These are phyloP conservation scores for Agonopterix subpropinquella DNA, from an alignment of 2,888 invertebrate genomes.

Conservation along the genomic window DNA sequence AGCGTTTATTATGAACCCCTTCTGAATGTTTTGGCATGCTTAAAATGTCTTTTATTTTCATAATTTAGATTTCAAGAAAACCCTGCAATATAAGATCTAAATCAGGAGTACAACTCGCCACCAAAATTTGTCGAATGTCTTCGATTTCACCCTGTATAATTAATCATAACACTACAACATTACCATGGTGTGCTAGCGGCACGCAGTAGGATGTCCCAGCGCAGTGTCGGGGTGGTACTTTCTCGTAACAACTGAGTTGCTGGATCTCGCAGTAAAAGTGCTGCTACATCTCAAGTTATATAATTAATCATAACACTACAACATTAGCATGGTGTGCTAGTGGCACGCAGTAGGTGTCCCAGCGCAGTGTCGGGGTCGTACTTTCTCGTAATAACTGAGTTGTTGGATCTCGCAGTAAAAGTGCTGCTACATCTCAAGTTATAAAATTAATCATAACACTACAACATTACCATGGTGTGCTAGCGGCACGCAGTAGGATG, in stretches of 20 bases:
- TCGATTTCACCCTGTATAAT: too few species aligned
- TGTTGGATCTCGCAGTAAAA: constrained; percentile 70
- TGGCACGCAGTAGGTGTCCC: constrained; percentile 68
- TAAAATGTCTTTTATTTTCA: too few species aligned
- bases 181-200: constrained; percentile 84
- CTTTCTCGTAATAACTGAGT: constrained; percentile 66
- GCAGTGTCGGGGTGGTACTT: constrained; percentile 66
- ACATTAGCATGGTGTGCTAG: constrained; percentile 84
- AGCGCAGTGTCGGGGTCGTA: constrained; percentile 64
- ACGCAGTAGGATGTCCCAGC: constrained; percentile 69
- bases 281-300: constrained; percentile 43
- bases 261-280: constrained; percentile 69
- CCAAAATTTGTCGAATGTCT: too few species aligned
- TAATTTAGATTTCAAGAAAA: too few species aligned
- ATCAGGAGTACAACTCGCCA: too few species aligned
- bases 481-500: too few species aligned
- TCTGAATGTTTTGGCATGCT: too few species aligned
- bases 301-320: background rate
- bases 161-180: constrained; percentile 16
- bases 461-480: too few species aligned
- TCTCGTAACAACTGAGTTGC: constrained; percentile 66
- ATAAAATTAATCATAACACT: too few species aligned
- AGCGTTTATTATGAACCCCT: too few species aligned
- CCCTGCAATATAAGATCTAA: too few species aligned
- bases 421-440: constrained; percentile 48